Conservation (phyloP, 2,797 vertebrate species). For the Sarcophilus harrisii region DNA sequence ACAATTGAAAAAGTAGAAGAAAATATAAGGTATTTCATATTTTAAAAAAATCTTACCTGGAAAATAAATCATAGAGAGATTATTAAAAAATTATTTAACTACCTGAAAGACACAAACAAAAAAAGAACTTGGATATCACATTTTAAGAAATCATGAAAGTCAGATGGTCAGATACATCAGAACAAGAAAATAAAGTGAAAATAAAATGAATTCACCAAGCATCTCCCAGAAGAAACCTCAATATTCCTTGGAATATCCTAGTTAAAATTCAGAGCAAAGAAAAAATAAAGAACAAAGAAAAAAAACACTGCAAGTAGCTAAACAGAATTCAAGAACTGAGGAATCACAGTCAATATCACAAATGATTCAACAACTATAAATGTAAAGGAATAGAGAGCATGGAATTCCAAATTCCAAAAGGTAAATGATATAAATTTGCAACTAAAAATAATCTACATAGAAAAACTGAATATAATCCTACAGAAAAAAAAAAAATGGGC, state of each 20-base stretch:
- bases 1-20: too few species aligned
- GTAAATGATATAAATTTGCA: background rate
- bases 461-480: too few species aligned
- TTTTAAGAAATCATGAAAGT: too few species aligned
- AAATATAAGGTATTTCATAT: background rate
- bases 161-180: too few species aligned
- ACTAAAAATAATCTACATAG: too few species aligned
- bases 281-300: background rate
- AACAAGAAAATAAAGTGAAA: too few species aligned
- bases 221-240: background rate
- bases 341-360: too few species aligned
- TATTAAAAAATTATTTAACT: background rate
- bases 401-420: background rate
- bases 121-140: too few species aligned
- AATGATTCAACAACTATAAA: background rate
- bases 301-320: background rate
- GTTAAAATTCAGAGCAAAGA: background rate
- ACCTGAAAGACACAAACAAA: too few species aligned
- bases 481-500: too few species aligned
- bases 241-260: background rate
- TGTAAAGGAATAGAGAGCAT: background rate
- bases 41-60: background rate
- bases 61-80: background rate
- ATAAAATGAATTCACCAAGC: too few species aligned
- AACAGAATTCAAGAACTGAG: background rate